Percentiles rank a stretch among this genome's conserved stretches.
phyloP scores from a whole-genome alignment of 2,888 invertebrate species.

The Agapostemon virescens region DNA sequence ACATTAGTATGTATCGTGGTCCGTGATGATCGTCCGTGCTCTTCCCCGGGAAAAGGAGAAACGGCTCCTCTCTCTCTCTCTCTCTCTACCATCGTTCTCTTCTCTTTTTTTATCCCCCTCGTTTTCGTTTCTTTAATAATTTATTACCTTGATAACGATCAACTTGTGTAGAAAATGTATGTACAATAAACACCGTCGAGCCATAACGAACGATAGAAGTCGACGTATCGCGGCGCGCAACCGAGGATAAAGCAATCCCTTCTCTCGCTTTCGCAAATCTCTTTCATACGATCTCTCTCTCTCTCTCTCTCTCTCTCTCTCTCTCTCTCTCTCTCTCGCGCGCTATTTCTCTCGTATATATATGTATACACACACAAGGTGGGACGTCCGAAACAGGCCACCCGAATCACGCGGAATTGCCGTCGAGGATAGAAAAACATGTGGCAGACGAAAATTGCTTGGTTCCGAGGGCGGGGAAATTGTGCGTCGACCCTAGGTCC shows the following conservation, averaged over 20 bases:
- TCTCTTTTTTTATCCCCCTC: no score
- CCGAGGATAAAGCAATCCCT: neutral
- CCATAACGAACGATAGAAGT: slow-evolving; percentile 15
- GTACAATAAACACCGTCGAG: slow-evolving; percentile 35
- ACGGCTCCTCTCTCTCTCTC: neutral
- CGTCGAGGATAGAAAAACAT: no score
- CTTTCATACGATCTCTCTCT: neutral
- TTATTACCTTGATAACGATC: slow-evolving; percentile 9
- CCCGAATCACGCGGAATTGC: no score
- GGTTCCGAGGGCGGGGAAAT: no score
- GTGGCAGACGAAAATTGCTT: no score
- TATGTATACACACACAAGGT: no score
- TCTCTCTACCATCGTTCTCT: neutral
- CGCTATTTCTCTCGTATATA: no score
- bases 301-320: neutral
- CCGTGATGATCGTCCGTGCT: slow-evolving; percentile 24
- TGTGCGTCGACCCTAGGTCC: no score
- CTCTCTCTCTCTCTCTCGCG: no score
- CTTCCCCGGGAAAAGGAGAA: slow-evolving; percentile 6
- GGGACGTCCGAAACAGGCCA: no score
- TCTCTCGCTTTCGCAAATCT: neutral
- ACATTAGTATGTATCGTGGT: slow-evolving; percentile 36
- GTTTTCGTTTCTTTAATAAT: no score
- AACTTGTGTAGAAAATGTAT: slow-evolving; percentile 36
- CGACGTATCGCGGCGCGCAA: neutral